These are phyloP conservation scores for Zoanthus gigantus DNA, from an alignment of 92 coral and sea anemone species.

Conservation along the genomic window DNA sequence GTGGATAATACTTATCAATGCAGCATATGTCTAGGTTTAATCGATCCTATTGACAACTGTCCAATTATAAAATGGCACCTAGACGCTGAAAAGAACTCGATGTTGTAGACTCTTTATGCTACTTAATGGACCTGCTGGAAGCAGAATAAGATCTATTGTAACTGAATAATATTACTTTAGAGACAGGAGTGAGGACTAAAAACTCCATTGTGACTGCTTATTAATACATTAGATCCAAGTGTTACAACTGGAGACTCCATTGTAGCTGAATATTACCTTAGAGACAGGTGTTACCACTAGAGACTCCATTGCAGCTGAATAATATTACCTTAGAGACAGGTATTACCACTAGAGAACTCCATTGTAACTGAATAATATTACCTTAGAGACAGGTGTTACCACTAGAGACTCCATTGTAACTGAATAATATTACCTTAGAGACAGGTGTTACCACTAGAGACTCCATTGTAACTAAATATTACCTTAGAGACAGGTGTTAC, in stretches of 20 bases:
- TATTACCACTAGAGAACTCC: constrained; percentile 93
- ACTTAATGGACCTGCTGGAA: no score
- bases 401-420: constrained; percentile 89
- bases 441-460: constrained; percentile 86
- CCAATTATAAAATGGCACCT: no score
- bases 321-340: constrained; percentile 86
- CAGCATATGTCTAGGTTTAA: no score
- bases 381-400: constrained; percentile 97
- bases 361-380: constrained; percentile 51
- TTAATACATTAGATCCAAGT: constrained; percentile 88
- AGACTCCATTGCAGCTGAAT: constrained; percentile 73
- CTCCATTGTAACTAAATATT: not conserved
- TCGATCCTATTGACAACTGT: no score
- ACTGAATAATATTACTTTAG: constrained; percentile 67
- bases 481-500: constrained; percentile 99
- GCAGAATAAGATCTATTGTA: no score
- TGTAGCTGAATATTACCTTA: constrained; percentile 63
- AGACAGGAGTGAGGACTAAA: constrained; percentile 85
- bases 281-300: constrained; percentile 95
- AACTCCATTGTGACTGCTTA: not conserved
- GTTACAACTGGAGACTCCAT: constrained; percentile 71
- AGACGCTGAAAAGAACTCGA: no score
- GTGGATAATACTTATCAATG: no score
- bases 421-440: constrained; percentile 72
- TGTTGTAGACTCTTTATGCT: no score